Base-by-base conservation (phyloP, 2,113 vertebrate genomes). In the Apteryx mantelli region DNA sequence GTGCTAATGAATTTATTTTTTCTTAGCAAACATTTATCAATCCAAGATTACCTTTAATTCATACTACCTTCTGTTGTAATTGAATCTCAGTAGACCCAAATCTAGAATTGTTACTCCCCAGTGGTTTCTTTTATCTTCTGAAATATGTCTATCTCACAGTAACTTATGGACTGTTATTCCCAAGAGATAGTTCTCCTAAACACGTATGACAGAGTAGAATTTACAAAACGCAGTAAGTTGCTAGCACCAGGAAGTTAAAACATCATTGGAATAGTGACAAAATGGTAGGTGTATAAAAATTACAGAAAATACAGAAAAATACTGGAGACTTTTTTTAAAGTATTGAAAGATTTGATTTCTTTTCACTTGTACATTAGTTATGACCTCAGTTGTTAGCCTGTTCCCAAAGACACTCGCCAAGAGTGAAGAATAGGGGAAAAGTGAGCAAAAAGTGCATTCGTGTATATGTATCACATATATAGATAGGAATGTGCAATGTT, bases 381-480 rank as follows among this genome's bases (percentile, higher is more conserved):
- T 88, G 28, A 90, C 40, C 21, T 77, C 77, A 36, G 24, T 53
- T 81, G 55, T 55, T 74, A 77, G 26, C 21, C 46, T 86, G 19
- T 74, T 26, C 42, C 34, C 24, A 69, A 50, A 86, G 42, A 64
- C 20, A 46, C 20, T 58, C 1, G 0, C 28, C 73, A n/a, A 28
- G 36, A 55, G 56, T 1, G 6, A 52, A 73, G 66, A 65, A 34
- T 1, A 50, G 40, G 30, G 34, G n/a, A 25, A 28, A 64, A 53
- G 21, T 34, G 24, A 17, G 17, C 30, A 34, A 60, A 60, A 60
- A 60, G 30, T 34, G 32, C 17, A 60, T 32, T 14, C 15, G 10
- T 28, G 8, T 2, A 4, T 32, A 10, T 58, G 20, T 52, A 32
- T 11, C 56, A 3, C 13, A 18, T 3, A 0, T 9, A 12, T 21